Conservation (phyloP, 2,113 vertebrate genomes). For the Harpagus bidentatus region DNA sequence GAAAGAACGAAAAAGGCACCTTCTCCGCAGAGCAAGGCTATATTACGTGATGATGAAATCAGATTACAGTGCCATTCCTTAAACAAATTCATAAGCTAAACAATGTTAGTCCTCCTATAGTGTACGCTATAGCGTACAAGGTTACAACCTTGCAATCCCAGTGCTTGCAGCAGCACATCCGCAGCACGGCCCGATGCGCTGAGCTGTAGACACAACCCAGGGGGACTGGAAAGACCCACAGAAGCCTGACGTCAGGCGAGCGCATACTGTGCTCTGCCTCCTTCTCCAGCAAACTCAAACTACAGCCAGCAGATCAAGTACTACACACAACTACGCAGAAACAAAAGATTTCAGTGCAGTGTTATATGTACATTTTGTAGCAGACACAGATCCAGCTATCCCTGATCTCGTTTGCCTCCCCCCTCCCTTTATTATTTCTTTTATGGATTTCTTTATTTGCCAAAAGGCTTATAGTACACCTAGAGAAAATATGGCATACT, state of each 20-base stretch:
- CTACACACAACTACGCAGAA: neutral
- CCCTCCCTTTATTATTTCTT: neutral
- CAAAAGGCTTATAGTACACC: neutral
- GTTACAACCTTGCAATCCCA: neutral
- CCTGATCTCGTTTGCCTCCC: neutral
- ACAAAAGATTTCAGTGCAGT: neutral
- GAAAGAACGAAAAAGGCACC: neutral
- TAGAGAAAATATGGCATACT: neutral
- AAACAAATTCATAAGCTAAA: neutral
- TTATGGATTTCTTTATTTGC: neutral
- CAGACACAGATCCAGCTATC: neutral
- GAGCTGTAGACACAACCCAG: neutral
- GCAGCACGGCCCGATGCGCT: neutral
- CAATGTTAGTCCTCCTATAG: neutral
- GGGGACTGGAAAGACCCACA: neutral
- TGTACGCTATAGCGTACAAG: accelerated
- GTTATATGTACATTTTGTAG: neutral
- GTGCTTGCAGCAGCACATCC: neutral
- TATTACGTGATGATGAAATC: neutral
- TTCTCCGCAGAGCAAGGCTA: neutral
- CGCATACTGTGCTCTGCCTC: neutral
- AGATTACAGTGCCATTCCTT: neutral
- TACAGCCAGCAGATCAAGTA: neutral
- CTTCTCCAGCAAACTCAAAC: neutral
- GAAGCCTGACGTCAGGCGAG: neutral